Percentiles rank a stretch among this genome's conserved stretches.
These are phyloP conservation scores for Malurus leucopterus DNA, from an alignment of 2,797 vertebrate genomes.

Conservation along the genomic window DNA sequence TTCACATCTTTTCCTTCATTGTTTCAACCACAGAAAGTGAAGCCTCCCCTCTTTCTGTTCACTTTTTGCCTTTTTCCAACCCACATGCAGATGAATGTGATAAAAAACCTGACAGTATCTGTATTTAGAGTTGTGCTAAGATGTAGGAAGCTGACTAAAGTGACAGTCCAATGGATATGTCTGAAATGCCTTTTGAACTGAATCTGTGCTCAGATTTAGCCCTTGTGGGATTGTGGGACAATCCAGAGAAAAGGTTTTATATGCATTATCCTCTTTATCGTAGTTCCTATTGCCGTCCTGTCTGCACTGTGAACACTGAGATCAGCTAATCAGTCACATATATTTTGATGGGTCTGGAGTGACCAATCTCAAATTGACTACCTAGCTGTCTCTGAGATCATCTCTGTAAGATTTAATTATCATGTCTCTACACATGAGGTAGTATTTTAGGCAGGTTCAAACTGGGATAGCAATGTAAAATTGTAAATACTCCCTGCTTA, in stretches of 20 bases:
- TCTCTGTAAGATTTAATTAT: neutral
- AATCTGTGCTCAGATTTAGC: neutral
- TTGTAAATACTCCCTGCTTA: neutral
- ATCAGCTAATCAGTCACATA: neutral
- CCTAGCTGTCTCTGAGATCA: neutral
- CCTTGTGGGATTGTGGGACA: neutral
- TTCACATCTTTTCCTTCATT: neutral
- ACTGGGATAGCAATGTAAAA: neutral
- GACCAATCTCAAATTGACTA: neutral
- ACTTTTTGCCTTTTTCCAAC: neutral
- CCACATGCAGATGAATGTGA: neutral
- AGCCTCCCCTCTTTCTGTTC: neutral
- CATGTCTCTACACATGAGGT: neutral
- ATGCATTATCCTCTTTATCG: neutral
- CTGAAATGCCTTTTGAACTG: neutral
- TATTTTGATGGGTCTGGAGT: neutral
- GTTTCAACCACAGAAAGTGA: neutral
- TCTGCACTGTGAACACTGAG: neutral
- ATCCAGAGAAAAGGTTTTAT: neutral
- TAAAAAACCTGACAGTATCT: neutral
- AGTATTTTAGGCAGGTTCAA: neutral
- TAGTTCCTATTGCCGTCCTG: neutral
- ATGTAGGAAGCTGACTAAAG: neutral
- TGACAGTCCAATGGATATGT: neutral
- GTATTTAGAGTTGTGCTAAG: neutral